These are phyloP conservation scores for Aplochiton taeniatus DNA, from an alignment of 2,797 vertebrate species.

Conservation along the genomic window DNA sequence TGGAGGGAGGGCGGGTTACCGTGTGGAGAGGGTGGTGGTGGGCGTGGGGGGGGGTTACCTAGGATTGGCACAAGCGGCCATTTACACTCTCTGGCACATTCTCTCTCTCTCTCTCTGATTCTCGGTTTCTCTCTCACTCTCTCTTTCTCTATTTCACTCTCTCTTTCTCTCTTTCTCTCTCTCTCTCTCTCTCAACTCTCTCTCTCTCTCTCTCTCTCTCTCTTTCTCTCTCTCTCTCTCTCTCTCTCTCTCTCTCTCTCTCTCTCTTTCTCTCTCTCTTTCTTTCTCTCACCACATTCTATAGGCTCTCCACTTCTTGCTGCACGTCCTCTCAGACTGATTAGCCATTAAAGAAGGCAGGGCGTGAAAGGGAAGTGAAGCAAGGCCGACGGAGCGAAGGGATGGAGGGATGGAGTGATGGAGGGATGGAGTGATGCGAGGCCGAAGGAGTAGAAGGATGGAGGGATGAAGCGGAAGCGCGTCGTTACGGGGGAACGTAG, in stretches of 20 bases:
- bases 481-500: constrained; percentile 58
- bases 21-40: too few species aligned
- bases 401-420: constrained; percentile 24
- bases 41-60: too few species aligned
- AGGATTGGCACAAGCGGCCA: not conserved
- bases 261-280: not conserved
- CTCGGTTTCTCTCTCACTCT: not conserved
- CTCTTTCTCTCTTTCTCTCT: not conserved
- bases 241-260: not conserved
- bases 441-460: constrained; percentile 3
- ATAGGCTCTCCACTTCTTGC: constrained; percentile 31
- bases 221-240: constrained; percentile 10
- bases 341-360: constrained; percentile 54
- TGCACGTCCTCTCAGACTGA: constrained; percentile 45
- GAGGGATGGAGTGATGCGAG: constrained; percentile 30
- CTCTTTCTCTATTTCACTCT: not conserved
- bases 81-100: not conserved
- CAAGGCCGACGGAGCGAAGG: not conserved
- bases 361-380: constrained; percentile 20
- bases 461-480: constrained; percentile 40
- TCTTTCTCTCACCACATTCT: not conserved
- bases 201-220: not conserved
- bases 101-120: not conserved
- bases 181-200: not conserved
- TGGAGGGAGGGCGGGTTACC: too few species aligned